Conservation (phyloP, 2,797 vertebrate species). For the Melanotaenia maccullochi region DNA sequence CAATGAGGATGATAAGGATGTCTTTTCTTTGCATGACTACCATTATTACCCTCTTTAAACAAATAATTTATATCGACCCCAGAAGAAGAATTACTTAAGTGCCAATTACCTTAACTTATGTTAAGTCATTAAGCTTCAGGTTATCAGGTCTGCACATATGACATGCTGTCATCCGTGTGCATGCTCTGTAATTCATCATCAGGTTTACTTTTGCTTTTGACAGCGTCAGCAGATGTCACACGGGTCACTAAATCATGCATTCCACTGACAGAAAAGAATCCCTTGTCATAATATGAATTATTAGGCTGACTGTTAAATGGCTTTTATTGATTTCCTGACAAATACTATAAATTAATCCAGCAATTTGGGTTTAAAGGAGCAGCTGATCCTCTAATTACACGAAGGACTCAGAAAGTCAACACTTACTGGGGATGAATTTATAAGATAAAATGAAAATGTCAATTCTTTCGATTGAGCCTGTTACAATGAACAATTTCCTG, state of each 20-base stretch:
- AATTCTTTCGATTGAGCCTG: too few relatives aligned
- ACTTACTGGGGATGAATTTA: neutral
- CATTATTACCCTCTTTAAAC: too few relatives aligned
- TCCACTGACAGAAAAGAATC: constrained; percentile 35
- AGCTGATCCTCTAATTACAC: constrained; percentile 46
- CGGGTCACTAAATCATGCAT: constrained; percentile 16
- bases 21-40: too few relatives aligned
- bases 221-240: constrained; percentile 7
- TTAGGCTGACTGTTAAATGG: constrained; percentile 47
- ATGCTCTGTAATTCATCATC: neutral
- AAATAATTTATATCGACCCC: too few relatives aligned
- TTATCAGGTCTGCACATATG: neutral
- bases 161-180: neutral
- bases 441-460: neutral
- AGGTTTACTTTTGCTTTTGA: constrained; percentile 8
- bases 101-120: neutral
- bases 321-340: constrained; percentile 68
- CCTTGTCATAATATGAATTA: constrained; percentile 46
- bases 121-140: neutral
- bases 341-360: constrained; percentile 56
- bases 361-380: constrained; percentile 38
- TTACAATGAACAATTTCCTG: neutral
- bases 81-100: too few relatives aligned
- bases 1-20: neutral
- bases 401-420: constrained; percentile 16